Conservation (phyloP, 2,888 invertebrate genomes). For the Megalurothrips usitatus region DNA sequence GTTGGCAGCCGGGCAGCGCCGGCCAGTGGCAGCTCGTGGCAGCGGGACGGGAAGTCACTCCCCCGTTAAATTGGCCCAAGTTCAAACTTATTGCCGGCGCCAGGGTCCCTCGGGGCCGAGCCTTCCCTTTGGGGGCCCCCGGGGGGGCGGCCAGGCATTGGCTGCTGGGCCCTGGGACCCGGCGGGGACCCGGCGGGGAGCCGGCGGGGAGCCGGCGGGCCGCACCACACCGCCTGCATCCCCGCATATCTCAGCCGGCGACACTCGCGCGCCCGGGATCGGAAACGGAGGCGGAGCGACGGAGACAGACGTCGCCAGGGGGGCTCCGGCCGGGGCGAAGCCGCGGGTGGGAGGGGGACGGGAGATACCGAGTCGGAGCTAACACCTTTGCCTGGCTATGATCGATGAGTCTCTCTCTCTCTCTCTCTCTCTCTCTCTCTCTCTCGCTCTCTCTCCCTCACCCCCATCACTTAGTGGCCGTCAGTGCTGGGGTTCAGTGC, state of each 20-base stretch:
- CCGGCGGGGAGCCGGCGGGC: background rate
- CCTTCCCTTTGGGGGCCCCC: background rate
- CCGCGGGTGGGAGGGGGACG: background rate
- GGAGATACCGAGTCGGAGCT: background rate
- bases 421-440: slow-evolving; percentile 2
- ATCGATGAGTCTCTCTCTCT: background rate
- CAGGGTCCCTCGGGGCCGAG: background rate
- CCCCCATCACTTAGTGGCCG: no score
- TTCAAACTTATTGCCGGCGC: slow-evolving; percentile 20
- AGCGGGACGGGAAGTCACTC: slow-evolving; percentile 2
- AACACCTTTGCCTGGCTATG: no score
- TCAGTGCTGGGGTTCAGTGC: no score
- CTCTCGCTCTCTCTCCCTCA: background rate
- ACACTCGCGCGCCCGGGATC: background rate
- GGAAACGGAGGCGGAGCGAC: no score
- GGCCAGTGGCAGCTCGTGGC: background rate
- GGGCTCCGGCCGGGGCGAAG: background rate
- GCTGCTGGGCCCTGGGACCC: background rate
- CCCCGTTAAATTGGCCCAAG: slow-evolving; percentile 21
- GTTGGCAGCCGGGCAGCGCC: no score
- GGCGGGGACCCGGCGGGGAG: background rate
- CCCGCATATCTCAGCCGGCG: slow-evolving; percentile 19
- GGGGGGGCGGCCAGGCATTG: background rate
- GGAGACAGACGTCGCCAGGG: background rate
- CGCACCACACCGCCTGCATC: background rate